These are phyloP conservation scores for Melospiza georgiana DNA, from an alignment of 2,113 vertebrate genomes.

Conservation along the genomic window DNA sequence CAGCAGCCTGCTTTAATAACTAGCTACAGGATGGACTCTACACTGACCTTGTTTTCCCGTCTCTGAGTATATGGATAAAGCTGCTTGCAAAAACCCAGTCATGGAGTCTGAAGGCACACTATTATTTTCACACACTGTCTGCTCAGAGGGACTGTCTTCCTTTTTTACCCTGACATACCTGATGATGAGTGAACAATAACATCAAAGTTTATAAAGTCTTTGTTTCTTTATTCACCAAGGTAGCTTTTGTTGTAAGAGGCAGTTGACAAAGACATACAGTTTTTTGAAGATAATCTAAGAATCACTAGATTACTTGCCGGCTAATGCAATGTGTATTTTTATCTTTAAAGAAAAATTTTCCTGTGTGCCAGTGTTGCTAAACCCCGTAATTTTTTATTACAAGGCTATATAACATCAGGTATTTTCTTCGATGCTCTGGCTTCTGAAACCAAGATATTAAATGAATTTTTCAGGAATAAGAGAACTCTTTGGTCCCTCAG, in stretches of 20 bases:
- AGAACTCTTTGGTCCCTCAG: not conserved
- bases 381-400: not conserved
- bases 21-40: not conserved
- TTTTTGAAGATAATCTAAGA: not conserved
- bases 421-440: not conserved
- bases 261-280: not conserved
- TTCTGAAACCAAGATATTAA: not conserved
- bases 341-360: not conserved
- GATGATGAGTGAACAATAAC: not conserved
- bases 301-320: not conserved
- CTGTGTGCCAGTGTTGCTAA: not conserved
- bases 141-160: not conserved
- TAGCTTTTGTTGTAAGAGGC: not conserved
- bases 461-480: not conserved
- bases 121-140: not conserved
- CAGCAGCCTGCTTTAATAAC: not conserved
- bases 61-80: not conserved
- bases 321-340: not conserved
- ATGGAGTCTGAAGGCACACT: not conserved
- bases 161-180: not conserved
- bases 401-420: not conserved
- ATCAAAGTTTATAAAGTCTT: not conserved
- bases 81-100: not conserved
- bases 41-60: not conserved
- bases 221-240: not conserved